A percentile compares a stretch with the other conserved stretches of the same genome.
Conservation (phyloP, 2,888 invertebrate genomes). For the Clitarchus hookeri region DNA sequence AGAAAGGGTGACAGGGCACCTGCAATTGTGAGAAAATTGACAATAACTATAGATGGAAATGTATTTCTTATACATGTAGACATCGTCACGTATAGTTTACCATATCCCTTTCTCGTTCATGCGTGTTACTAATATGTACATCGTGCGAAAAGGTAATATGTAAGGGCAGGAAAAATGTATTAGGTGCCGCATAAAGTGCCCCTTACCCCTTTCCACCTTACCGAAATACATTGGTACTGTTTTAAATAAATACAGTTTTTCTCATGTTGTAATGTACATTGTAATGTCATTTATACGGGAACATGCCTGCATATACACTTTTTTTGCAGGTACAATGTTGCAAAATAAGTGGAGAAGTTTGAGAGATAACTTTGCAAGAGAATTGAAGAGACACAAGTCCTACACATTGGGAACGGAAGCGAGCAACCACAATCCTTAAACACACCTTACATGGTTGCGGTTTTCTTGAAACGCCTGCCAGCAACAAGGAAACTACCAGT, state of each 20-base stretch:
- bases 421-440: neutral
- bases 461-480: slow-evolving; percentile 10
- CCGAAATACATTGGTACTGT: too few relatives aligned
- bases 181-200: too few relatives aligned
- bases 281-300: too few relatives aligned
- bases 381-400: neutral
- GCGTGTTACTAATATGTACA: neutral
- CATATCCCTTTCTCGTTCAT: neutral
- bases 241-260: too few relatives aligned
- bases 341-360: slow-evolving; percentile 15
- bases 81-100: neutral
- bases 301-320: neutral
- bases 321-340: neutral
- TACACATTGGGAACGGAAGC: neutral
- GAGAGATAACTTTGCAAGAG: neutral
- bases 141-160: neutral
- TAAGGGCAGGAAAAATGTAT: too few relatives aligned
- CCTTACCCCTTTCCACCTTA: too few relatives aligned
- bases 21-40: too few relatives aligned
- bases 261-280: too few relatives aligned
- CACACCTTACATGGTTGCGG: neutral
- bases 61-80: too few relatives aligned
- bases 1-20: too few relatives aligned
- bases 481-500: slow-evolving; percentile 17
- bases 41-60: too few relatives aligned